Percentiles rank a stretch among this genome's conserved stretches.
phyloP scores from a whole-genome alignment of 2,113 vertebrate genomes.

The Scopus umbretta region DNA sequence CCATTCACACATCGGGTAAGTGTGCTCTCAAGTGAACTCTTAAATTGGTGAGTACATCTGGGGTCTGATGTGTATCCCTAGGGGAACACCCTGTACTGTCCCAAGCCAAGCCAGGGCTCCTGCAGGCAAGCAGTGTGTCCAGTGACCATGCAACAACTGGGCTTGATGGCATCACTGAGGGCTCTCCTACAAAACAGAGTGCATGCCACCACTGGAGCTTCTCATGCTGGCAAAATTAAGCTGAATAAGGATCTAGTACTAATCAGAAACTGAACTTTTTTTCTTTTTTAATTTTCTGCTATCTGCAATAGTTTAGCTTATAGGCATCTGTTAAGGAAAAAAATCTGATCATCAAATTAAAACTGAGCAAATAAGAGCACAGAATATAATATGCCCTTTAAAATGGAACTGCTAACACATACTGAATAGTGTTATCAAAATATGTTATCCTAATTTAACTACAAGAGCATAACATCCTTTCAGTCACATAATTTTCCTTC shows the following conservation, averaged over 20 bases:
- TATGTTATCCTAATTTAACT: not conserved
- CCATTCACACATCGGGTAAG: not conserved
- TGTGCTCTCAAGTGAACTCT: not conserved
- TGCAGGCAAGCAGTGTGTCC: not conserved
- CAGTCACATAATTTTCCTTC: not conserved
- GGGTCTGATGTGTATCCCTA: not conserved
- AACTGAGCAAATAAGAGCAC: not conserved
- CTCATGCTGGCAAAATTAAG: not conserved
- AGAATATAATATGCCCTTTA: not conserved
- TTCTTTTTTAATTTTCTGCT: not conserved
- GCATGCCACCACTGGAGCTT: not conserved
- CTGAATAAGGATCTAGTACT: not conserved
- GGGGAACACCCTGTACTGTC: not conserved
- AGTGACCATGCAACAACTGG: not conserved
- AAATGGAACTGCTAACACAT: not conserved
- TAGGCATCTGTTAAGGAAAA: not conserved
- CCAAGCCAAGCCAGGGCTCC: not conserved
- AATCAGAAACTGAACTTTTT: not conserved
- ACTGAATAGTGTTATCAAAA: not conserved
- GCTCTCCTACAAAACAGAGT: not conserved
- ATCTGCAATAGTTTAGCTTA: not conserved
- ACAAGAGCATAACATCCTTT: not conserved
- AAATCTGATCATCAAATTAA: not conserved
- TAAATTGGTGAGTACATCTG: not conserved
- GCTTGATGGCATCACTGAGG: not conserved